phyloP scores from a whole-genome alignment of 2,113 vertebrate species.

The Amblyopsis rosae region DNA sequence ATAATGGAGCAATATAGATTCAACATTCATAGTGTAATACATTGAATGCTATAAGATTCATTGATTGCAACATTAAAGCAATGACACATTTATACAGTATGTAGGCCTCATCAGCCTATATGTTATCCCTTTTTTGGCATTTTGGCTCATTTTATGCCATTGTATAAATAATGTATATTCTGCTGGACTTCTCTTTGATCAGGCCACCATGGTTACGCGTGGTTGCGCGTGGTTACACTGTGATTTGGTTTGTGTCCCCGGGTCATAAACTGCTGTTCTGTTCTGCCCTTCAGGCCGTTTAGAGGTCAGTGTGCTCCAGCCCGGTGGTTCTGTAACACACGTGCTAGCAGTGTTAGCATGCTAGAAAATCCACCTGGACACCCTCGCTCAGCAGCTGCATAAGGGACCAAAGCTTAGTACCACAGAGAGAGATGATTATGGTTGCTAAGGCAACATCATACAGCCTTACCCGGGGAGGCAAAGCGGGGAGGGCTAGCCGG shows the following conservation, averaged over 20 bases:
- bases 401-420: constrained; percentile 11
- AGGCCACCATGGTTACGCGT: background rate
- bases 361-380: constrained; percentile 50
- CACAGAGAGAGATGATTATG: constrained; percentile 37
- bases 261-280: constrained; percentile 51
- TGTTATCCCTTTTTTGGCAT: too few species aligned
- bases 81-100: too few species aligned
- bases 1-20: too few species aligned
- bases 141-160: background rate
- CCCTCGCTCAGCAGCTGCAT: constrained; percentile 36
- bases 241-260: constrained; percentile 40
- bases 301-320: constrained; percentile 17
- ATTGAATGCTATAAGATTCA: too few species aligned
- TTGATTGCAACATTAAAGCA: too few species aligned
- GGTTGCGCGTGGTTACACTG: constrained; percentile 19
- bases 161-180: background rate
- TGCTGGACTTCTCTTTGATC: background rate
- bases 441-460: constrained; percentile 67
- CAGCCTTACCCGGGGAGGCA: constrained; percentile 30
- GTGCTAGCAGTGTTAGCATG: too few species aligned
- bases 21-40: too few species aligned
- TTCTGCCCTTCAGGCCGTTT: constrained; percentile 49
- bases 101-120: too few species aligned
- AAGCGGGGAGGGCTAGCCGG: constrained; percentile 17
- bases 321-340: constrained; percentile 15